Conservation (phyloP, 2,888 invertebrate genomes). For the Hybos culiciformis region DNA sequence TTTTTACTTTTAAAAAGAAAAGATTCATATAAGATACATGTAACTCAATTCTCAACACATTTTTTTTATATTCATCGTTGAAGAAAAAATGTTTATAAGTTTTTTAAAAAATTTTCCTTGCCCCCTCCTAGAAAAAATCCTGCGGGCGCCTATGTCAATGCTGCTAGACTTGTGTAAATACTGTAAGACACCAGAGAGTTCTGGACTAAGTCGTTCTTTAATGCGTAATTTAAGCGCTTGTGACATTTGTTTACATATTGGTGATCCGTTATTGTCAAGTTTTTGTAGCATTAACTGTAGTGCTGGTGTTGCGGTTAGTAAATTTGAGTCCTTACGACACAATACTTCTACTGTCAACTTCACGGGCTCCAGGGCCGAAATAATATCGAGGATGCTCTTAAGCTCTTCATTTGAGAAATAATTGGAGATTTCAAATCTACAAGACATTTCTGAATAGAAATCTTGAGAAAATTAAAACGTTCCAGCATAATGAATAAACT, state of each 20-base stretch:
- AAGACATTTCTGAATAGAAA: slow-evolving; percentile 3
- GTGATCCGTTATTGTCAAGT: neutral
- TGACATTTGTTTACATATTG: slow-evolving; percentile 1
- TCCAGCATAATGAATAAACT: neutral
- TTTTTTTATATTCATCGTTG: no score
- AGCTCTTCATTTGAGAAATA: neutral
- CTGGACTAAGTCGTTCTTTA: neutral
- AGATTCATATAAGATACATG: no score
- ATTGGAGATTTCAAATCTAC: neutral
- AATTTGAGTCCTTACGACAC: neutral
- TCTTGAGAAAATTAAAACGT: slow-evolving; percentile 1
- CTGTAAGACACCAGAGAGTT: neutral
- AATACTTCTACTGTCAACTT: neutral
- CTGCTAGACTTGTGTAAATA: slow-evolving; percentile 2
- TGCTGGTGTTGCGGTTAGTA: neutral
- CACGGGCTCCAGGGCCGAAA: neutral
- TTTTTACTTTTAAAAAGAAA: no score
- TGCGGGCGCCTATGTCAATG: no score
- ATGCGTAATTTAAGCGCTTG: neutral
- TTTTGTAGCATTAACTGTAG: neutral
- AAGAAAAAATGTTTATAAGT: no score
- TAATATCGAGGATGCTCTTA: neutral
- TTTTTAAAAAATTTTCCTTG: no score
- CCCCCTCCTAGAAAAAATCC: no score
- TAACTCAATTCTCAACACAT: no score